Evolutionary conservation across 2,113 vertebrate species (phyloP).

Genomic region (Neolamprologus ventralis): DNA sequence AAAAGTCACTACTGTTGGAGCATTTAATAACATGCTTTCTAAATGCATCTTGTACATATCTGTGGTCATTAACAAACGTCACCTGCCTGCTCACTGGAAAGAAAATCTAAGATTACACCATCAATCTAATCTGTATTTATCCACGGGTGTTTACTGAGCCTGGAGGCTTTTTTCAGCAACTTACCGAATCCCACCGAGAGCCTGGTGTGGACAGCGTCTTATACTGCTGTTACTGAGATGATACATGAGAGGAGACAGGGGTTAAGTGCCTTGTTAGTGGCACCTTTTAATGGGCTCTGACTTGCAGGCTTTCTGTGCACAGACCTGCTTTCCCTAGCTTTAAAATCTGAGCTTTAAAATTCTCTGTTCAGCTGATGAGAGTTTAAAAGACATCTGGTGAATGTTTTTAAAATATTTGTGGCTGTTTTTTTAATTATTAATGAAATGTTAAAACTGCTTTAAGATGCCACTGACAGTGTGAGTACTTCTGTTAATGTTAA

Average conservation of each 20-base stretch:
- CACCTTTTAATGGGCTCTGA: neutral
- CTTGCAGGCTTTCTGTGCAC: neutral
- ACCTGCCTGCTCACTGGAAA: constrained; percentile 1
- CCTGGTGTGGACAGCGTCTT: neutral
- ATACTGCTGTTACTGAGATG: neutral
- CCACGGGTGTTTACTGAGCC: neutral
- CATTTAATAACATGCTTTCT: neutral
- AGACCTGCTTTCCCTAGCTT: neutral
- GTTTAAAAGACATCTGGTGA: neutral
- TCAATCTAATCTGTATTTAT: neutral
- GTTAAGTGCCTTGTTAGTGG: neutral
- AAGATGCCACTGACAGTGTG: neutral
- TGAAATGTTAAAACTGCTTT: neutral
- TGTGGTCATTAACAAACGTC: constrained; percentile 6
- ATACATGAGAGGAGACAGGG: neutral
- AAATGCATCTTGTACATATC: neutral
- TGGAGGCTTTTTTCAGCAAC: neutral
- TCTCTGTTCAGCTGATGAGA: neutral
- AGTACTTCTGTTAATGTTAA: neutral
- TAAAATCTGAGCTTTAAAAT: neutral
- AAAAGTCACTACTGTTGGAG: neutral
- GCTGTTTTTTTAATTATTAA: neutral
- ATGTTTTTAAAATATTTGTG: neutral
- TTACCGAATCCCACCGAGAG: neutral
- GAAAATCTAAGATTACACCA: neutral